phyloP scores from a whole-genome alignment of 2,113 vertebrate genomes.

The Corythaixoides concolor region DNA sequence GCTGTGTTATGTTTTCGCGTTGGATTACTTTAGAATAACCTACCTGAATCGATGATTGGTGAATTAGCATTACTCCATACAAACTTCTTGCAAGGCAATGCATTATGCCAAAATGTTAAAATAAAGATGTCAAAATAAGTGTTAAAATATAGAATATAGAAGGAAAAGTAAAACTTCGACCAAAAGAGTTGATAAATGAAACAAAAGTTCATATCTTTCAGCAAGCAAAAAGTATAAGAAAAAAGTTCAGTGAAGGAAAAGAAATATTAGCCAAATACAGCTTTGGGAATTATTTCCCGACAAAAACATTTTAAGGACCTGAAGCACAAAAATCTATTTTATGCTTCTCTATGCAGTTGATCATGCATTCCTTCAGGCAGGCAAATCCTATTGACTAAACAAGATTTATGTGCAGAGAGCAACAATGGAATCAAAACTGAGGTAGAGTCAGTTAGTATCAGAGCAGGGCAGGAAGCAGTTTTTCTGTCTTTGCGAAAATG shows the following conservation, averaged over 20 bases:
- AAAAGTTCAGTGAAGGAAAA: not conserved
- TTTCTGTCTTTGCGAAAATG: not conserved
- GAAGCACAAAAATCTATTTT: slow-evolving; percentile 36
- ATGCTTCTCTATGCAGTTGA: not conserved
- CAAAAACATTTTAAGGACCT: slow-evolving; percentile 1
- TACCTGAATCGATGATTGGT: not conserved
- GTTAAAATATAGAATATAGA: not conserved
- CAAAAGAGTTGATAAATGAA: not conserved
- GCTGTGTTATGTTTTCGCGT: not conserved
- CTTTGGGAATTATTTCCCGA: not conserved
- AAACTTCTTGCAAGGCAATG: not conserved
- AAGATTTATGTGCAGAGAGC: slow-evolving; percentile 12
- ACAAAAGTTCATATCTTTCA: not conserved
- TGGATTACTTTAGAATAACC: not conserved
- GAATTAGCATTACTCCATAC: not conserved
- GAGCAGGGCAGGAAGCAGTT: not conserved
- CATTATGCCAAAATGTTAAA: not conserved
- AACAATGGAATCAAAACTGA: not conserved
- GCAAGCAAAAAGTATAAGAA: not conserved
- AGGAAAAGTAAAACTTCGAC: not conserved
- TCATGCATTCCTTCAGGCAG: slow-evolving; percentile 13
- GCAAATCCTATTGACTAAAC: slow-evolving; percentile 9
- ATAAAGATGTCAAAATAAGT: not conserved
- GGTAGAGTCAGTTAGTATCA: not conserved
- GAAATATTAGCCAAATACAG: not conserved